These are phyloP conservation scores for Phengaris alcon DNA, from an alignment of 2,888 invertebrate species.

Conservation along the genomic window DNA sequence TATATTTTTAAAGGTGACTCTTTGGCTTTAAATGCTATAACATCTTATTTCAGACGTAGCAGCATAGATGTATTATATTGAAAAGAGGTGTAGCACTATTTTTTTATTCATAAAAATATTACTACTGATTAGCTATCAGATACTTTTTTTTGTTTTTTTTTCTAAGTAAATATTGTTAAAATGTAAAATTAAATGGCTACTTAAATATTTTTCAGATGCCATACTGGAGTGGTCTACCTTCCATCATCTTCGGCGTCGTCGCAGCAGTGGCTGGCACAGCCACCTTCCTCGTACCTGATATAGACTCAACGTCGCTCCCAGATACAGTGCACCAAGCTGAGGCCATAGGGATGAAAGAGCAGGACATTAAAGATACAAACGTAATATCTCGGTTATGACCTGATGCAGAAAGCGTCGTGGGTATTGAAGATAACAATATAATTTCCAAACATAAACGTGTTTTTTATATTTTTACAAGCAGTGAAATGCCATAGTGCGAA, in stretches of 20 bases:
- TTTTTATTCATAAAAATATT: too few species aligned
- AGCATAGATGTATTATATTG: too few species aligned
- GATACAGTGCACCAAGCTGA: conserved; percentile 64
- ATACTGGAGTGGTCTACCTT: conserved; percentile 63
- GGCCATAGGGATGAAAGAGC: conserved; percentile 48
- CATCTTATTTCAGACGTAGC: too few species aligned
- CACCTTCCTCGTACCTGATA: conserved; percentile 59
- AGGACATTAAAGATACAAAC: not conserved
- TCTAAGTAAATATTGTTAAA: not conserved
- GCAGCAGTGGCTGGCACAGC: conserved; percentile 55
- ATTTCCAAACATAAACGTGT: too few species aligned
- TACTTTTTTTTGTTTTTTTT: too few species aligned
- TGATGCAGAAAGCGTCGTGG: not conserved
- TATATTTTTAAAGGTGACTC: conserved; percentile 30
- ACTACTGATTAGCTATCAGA: too few species aligned
- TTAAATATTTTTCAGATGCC: conserved; percentile 48
- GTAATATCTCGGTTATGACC: conserved; percentile 17
- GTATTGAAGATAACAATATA: not conserved
- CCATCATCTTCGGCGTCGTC: conserved; percentile 54
- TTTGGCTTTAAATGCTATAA: conserved; percentile 28
- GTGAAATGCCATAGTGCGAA: too few species aligned
- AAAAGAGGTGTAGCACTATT: too few species aligned
- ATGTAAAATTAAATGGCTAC: not conserved
- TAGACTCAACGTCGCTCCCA: conserved; percentile 55
- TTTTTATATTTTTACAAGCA: too few species aligned